A percentile compares a stretch with the other conserved stretches of the same genome.
Conservation (phyloP, 2,113 vertebrate genomes). For the Pelecanoides urinatrix region DNA sequence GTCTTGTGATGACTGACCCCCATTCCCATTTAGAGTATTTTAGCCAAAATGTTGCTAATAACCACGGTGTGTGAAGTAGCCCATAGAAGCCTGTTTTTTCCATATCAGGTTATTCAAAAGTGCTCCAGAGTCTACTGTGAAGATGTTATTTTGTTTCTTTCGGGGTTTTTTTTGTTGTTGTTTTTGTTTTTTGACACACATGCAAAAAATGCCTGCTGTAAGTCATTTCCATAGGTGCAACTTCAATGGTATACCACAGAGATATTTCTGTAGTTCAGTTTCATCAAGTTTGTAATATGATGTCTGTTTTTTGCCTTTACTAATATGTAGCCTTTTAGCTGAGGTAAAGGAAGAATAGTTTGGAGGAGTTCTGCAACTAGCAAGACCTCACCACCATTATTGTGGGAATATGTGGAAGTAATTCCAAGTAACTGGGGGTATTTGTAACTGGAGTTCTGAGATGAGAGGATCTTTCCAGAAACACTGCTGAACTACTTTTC, state of each 20-base stretch:
- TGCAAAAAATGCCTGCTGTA: not conserved
- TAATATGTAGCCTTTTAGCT: not conserved
- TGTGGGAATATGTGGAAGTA: not conserved
- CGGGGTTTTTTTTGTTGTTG: not conserved
- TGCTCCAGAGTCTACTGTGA: not conserved
- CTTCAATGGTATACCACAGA: not conserved
- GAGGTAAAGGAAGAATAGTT: not conserved
- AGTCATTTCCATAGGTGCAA: not conserved
- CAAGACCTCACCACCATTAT: not conserved
- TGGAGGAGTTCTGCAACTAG: not conserved
- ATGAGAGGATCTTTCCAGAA: not conserved
- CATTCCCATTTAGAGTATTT: not conserved
- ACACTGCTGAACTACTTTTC: not conserved
- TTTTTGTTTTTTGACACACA: rapidly evolving
- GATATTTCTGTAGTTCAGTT: not conserved
- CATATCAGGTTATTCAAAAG: not conserved
- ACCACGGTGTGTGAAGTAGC: not conserved
- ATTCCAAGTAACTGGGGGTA: not conserved
- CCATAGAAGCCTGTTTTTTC: not conserved
- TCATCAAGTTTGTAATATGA: not conserved
- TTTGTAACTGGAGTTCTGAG: not conserved
- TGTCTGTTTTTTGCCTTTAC: not conserved
- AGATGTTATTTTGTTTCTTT: not conserved
- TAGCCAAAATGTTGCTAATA: not conserved
- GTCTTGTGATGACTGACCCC: not conserved